These are phyloP conservation scores for Lithophane ornitopus DNA, from an alignment of 2,888 invertebrate genomes.

Conservation along the genomic window DNA sequence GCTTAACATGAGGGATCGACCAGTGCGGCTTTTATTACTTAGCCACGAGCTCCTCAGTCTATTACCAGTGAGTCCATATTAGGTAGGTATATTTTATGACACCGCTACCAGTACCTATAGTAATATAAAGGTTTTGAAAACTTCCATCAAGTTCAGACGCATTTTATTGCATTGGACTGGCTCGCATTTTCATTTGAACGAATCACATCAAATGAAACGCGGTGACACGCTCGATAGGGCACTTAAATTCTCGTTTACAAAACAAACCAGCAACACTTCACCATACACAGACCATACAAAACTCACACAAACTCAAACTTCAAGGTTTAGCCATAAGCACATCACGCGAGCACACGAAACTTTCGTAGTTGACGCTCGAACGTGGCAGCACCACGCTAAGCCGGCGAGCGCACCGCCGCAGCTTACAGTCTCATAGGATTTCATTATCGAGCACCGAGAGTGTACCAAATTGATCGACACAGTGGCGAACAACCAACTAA, in stretches of 20 bases:
- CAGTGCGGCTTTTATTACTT: too few relatives aligned
- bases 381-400: conserved; percentile 25
- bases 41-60: too few relatives aligned
- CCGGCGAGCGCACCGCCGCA: conserved; percentile 1
- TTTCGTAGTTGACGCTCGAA: conserved; percentile 36
- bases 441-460: neutral
- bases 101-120: neutral
- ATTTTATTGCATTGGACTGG: too few relatives aligned
- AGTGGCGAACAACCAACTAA: neutral
- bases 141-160: neutral
- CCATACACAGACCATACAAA: neutral
- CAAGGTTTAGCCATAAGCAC: conserved; percentile 16
- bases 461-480: conserved; percentile 19
- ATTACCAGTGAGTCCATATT: neutral
- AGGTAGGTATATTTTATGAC: too few relatives aligned
- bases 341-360: conserved; percentile 21
- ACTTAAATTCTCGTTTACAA: neutral
- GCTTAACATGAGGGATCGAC: too few relatives aligned
- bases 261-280: neutral
- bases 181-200: neutral
- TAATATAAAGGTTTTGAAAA: neutral
- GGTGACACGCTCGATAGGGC: too few relatives aligned
- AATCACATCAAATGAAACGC: neutral
- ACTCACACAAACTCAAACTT: conserved; percentile 16
- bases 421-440: conserved; percentile 50